A percentile compares a stretch with the other conserved stretches of the same genome.
phyloP scores from a whole-genome alignment of 2,888 invertebrate genomes.

The Ormyrus nitidulus region DNA sequence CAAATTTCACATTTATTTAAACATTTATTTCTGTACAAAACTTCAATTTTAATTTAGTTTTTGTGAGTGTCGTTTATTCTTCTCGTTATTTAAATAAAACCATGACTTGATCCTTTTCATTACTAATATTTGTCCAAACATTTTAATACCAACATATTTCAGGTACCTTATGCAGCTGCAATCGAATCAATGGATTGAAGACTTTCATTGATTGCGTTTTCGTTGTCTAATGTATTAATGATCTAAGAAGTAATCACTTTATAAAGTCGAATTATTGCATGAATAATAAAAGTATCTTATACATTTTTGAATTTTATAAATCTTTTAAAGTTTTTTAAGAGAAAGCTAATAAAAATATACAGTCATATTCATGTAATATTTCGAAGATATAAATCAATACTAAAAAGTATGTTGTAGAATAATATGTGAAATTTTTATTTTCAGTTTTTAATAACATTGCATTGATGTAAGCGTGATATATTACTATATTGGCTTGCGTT shows the following conservation, averaged over 20 bases:
- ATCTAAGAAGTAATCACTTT: background rate
- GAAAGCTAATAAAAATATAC: background rate
- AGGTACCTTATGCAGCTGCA: slow-evolving; percentile 49
- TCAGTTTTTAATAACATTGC: slow-evolving; percentile 19
- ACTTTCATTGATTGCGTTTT: slow-evolving; percentile 43
- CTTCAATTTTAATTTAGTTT: slow-evolving; percentile 20
- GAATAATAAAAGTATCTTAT: background rate
- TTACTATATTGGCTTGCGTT: slow-evolving; percentile 7
- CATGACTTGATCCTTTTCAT: slow-evolving; percentile 37
- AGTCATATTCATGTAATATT: background rate
- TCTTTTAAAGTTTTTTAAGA: background rate
- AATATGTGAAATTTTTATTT: slow-evolving; percentile 19
- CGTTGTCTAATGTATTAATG: slow-evolving; percentile 39
- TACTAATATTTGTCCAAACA: slow-evolving; percentile 33
- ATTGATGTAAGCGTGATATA: slow-evolving; percentile 2
- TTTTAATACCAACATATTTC: slow-evolving; percentile 39
- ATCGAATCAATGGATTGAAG: slow-evolving; percentile 31
- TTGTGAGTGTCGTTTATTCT: slow-evolving; percentile 28
- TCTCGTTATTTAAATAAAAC: slow-evolving; percentile 18
- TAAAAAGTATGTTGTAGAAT: background rate
- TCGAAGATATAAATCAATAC: slow-evolving; percentile 8
- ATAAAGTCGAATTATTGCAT: slow-evolving; percentile 6
- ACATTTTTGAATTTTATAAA: background rate
- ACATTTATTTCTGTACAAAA: slow-evolving; percentile 6
- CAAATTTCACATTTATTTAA: background rate